Evolutionary conservation across 2,888 invertebrate species (phyloP).

Genomic region (Prenolepis imparis): DNA sequence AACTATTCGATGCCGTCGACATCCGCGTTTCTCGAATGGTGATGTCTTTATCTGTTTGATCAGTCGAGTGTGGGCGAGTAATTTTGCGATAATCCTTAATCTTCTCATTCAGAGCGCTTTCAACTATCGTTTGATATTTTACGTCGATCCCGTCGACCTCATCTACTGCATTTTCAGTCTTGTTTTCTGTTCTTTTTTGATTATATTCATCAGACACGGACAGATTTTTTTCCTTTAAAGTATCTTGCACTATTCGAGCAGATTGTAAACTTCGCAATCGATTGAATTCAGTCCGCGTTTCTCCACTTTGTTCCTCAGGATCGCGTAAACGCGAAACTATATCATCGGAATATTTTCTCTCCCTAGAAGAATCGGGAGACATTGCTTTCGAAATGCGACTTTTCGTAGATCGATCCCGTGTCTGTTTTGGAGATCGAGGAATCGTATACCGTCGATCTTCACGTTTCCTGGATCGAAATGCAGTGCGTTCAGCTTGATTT

Average conservation of each 20-base stretch:
- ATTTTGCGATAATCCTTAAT: constrained; percentile 14
- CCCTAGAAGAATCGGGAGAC: neutral
- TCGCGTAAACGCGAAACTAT: neutral
- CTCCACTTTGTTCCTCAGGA: neutral
- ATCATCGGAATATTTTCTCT: constrained; percentile 30
- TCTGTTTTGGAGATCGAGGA: constrained; percentile 12
- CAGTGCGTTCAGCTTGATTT: neutral
- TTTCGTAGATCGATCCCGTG: neutral
- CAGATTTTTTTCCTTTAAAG: constrained; percentile 35
- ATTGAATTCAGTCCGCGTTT: neutral
- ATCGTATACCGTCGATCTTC: neutral
- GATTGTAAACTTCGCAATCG: constrained; percentile 51
- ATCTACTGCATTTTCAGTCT: neutral
- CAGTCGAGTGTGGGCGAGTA: neutral
- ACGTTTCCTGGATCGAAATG: neutral
- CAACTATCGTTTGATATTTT: constrained; percentile 16
- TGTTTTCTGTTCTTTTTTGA: neutral
- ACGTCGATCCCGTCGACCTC: constrained; percentile 9
- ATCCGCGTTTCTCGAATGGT: neutral
- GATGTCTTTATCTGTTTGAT: neutral
- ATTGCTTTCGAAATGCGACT: neutral
- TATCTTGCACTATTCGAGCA: constrained; percentile 61
- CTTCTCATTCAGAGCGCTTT: neutral
- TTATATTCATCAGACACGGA: neutral
- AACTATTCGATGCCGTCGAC: constrained; percentile 8